phyloP scores from a whole-genome alignment of 2,888 invertebrate species.

The Bugula neritina region DNA sequence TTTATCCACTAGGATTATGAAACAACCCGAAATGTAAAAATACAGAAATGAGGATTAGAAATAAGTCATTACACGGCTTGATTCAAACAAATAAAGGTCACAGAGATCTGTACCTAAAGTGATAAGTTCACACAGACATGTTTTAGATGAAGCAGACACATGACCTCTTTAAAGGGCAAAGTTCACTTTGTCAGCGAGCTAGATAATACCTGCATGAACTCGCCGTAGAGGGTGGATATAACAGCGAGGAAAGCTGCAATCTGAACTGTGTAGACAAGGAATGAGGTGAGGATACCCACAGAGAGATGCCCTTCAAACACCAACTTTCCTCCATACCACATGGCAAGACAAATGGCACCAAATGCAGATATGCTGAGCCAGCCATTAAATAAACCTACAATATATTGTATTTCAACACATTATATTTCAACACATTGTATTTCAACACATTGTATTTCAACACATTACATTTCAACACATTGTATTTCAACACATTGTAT shows the following conservation, averaged over 20 bases:
- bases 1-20: too few relatives aligned
- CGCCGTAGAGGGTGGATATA: slow-evolving; percentile 49
- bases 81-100: neutral
- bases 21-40: too few relatives aligned
- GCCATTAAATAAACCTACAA: slow-evolving; percentile 42
- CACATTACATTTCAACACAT: too few relatives aligned
- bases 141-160: neutral
- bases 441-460: too few relatives aligned
- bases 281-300: slow-evolving; percentile 47
- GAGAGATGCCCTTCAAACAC: slow-evolving; percentile 44
- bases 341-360: slow-evolving; percentile 42
- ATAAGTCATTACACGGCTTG: too few relatives aligned
- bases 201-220: slow-evolving; percentile 47
- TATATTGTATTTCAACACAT: neutral
- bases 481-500: too few relatives aligned
- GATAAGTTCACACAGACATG: too few relatives aligned
- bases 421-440: too few relatives aligned
- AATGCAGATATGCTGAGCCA: slow-evolving; percentile 41
- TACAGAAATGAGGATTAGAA: too few relatives aligned
- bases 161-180: neutral
- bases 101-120: too few relatives aligned
- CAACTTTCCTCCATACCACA: slow-evolving; percentile 53
- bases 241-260: slow-evolving; percentile 49
- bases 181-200: neutral
- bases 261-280: slow-evolving; percentile 50